phyloP scores from a whole-genome alignment of 1,140 invertebrate species.

The Oedothorax gibbosus region DNA sequence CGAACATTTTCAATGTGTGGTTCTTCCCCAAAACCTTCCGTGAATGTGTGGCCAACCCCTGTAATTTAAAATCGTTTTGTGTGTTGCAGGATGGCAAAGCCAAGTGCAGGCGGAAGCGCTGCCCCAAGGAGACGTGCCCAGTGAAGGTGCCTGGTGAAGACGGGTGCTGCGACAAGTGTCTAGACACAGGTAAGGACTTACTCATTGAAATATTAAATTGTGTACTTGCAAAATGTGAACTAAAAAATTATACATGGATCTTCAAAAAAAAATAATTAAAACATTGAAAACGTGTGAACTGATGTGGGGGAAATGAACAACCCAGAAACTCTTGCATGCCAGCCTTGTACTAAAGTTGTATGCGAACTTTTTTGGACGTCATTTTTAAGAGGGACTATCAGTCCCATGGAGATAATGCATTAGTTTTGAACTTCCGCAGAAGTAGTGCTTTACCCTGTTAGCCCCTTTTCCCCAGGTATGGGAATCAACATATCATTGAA shows the following conservation, averaged over 20 bases:
- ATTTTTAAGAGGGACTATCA: neutral
- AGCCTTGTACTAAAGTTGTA: neutral
- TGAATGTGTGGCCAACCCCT: neutral
- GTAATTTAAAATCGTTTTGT: constrained; percentile 41
- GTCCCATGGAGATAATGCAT: too few species aligned
- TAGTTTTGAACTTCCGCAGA: too few species aligned
- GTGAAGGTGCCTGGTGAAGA: constrained; percentile 57
- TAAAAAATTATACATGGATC: too few species aligned
- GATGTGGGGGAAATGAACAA: too few species aligned
- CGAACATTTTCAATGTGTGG: neutral
- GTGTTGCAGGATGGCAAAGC: constrained; percentile 80
- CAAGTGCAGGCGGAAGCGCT: constrained; percentile 82
- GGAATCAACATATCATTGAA: too few species aligned
- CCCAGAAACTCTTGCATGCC: neutral
- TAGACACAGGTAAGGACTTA: constrained; percentile 32
- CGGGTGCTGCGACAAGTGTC: constrained; percentile 64
- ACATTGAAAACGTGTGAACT: too few species aligned
- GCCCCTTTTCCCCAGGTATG: too few species aligned
- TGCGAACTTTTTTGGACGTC: neutral
- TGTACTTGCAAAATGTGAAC: neutral
- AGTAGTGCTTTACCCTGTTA: too few species aligned
- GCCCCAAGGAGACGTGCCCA: constrained; percentile 71
- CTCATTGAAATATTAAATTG: neutral
- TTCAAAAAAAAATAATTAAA: too few species aligned
- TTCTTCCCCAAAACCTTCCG: neutral